These are phyloP conservation scores for Drosophila ercepeae DNA, from an alignment of 1,140 invertebrate species.

Conservation along the genomic window DNA sequence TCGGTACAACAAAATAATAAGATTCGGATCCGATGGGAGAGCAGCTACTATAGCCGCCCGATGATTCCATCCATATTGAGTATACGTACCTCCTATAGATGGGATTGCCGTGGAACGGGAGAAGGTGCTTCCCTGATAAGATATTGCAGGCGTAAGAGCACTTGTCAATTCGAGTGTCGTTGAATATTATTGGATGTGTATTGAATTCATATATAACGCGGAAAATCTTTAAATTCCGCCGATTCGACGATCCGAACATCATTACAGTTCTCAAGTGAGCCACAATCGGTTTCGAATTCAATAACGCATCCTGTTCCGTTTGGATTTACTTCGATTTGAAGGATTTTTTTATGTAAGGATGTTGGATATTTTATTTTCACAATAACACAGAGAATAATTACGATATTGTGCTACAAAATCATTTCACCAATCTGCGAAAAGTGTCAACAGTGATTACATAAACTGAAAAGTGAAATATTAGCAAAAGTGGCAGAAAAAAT, in stretches of 20 bases:
- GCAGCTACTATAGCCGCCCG: slow-evolving; percentile 17
- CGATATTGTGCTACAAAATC: not conserved
- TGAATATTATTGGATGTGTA: slow-evolving; percentile 55
- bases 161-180: slow-evolving; percentile 31
- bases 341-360: slow-evolving; percentile 39
- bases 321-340: slow-evolving; percentile 17
- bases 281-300: slow-evolving; percentile 12
- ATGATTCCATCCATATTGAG: slow-evolving; percentile 17
- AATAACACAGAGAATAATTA: not conserved
- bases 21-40: slow-evolving; percentile 24
- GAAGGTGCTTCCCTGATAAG: slow-evolving; percentile 60
- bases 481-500: not conserved
- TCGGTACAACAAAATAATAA: slow-evolving; percentile 10
- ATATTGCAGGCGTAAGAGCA: slow-evolving; percentile 54
- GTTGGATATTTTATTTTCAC: not conserved
- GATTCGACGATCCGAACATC: slow-evolving; percentile 24
- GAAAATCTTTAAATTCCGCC: slow-evolving; percentile 70
- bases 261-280: slow-evolving; percentile 45
- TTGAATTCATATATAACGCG: slow-evolving; percentile 30
- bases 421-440: slow-evolving; percentile 22
- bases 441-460: slow-evolving; percentile 33
- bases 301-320: slow-evolving; percentile 3
- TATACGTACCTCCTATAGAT: slow-evolving; percentile 23
- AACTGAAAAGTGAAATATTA: slow-evolving; percentile 4
- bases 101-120: slow-evolving; percentile 36